phyloP scores from a whole-genome alignment of 2,888 invertebrate genomes.

The Nycteola revayana region DNA sequence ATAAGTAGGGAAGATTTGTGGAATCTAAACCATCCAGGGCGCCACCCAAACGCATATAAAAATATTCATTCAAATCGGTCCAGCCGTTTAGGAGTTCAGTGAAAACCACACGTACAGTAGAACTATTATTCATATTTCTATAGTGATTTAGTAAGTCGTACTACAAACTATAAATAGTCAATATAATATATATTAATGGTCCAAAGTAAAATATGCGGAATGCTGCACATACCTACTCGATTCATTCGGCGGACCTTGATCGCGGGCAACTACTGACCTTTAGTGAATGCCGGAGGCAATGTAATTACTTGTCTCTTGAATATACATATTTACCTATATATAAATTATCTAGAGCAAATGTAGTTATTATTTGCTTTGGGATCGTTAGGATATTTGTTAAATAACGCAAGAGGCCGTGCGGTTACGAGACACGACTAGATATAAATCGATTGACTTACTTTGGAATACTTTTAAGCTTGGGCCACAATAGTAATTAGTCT shows the following conservation, averaged over 20 bases:
- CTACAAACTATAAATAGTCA: conserved; percentile 6
- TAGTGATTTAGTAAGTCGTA: background rate
- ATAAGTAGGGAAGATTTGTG: too few species aligned
- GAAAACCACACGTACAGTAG: too few species aligned
- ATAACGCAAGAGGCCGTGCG: too few species aligned
- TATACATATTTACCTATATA: conserved; percentile 10
- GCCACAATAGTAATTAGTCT: too few species aligned
- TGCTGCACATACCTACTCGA: conserved; percentile 34
- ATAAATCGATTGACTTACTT: too few species aligned
- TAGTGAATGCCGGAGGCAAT: conserved; percentile 29
- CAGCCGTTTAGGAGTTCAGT: too few species aligned
- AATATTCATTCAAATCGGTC: too few species aligned
- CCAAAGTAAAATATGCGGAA: conserved; percentile 23
- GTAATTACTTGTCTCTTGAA: conserved; percentile 15
- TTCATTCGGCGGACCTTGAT: conserved; percentile 45
- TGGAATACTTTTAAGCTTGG: too few species aligned
- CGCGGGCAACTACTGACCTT: conserved; percentile 59
- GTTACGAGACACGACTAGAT: too few species aligned
- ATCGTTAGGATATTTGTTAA: background rate
- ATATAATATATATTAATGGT: conserved; percentile 22
- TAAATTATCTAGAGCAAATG: conserved; percentile 19
- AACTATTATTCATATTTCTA: too few species aligned
- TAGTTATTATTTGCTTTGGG: conserved; percentile 4
- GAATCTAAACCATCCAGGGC: too few species aligned
- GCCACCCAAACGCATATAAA: too few species aligned